A percentile compares a stretch with the other conserved stretches of the same genome.
Conservation (phyloP, 2,888 invertebrate species). For the Phalangium opilio region DNA sequence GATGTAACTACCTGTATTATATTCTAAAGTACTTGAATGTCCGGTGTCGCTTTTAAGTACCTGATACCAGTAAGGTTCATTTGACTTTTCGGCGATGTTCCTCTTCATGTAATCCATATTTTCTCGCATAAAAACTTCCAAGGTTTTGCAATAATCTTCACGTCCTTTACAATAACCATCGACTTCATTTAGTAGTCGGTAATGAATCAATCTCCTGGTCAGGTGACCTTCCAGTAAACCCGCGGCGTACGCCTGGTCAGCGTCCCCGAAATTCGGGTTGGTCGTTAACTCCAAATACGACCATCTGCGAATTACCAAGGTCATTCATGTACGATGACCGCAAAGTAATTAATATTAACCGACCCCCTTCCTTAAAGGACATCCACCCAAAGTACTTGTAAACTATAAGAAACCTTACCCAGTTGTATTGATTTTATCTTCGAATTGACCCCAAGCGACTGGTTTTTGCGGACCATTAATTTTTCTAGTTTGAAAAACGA, state of each 20-base stretch:
- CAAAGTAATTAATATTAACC: too few species aligned
- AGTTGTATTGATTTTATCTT: too few species aligned
- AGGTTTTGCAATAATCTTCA: conserved; percentile 43
- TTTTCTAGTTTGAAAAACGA: too few species aligned
- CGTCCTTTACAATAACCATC: conserved; percentile 40
- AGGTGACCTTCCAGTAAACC: conserved; percentile 68
- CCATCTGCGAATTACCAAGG: conserved; percentile 11
- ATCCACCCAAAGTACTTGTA: too few species aligned
- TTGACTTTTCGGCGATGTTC: conserved; percentile 35
- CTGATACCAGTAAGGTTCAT: not conserved
- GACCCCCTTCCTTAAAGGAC: too few species aligned
- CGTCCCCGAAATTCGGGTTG: conserved; percentile 45
- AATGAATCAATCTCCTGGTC: conserved; percentile 62
- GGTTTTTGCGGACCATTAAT: too few species aligned
- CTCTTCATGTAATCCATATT: conserved; percentile 46
- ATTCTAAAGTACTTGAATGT: too few species aligned
- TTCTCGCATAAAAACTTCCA: conserved; percentile 46
- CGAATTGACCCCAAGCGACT: too few species aligned
- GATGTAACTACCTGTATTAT: too few species aligned
- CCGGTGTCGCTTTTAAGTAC: too few species aligned
- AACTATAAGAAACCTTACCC: too few species aligned
- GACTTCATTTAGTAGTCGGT: conserved; percentile 58
- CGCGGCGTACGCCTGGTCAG: conserved; percentile 68
- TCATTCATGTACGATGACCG: too few species aligned
- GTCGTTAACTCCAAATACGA: conserved; percentile 12